These are phyloP conservation scores for Catharus bicknelli DNA, from an alignment of 2,113 vertebrate genomes.

Conservation along the genomic window DNA sequence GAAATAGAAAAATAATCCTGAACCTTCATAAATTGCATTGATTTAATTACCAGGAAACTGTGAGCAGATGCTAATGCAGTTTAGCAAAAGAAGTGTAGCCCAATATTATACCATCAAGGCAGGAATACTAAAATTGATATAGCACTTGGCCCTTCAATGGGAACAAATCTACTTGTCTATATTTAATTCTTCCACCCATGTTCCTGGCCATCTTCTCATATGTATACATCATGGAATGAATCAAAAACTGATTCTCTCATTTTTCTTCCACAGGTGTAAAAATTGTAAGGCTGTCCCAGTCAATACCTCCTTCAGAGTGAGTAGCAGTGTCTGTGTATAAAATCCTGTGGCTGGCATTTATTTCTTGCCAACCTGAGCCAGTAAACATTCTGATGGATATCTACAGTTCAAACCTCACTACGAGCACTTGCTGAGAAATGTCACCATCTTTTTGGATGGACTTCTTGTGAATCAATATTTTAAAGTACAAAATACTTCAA, in stretches of 20 bases:
- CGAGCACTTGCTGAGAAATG: not conserved
- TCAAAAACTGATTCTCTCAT: not conserved
- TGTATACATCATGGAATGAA: not conserved
- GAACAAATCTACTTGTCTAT: not conserved
- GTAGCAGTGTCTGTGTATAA: not conserved
- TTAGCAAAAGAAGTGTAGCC: not conserved
- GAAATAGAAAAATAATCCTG: not conserved
- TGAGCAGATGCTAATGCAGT: not conserved
- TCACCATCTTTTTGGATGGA: not conserved
- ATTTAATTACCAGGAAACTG: not conserved
- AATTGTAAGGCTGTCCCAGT: not conserved
- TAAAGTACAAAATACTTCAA: not conserved
- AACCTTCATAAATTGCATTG: not conserved
- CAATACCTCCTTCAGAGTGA: not conserved
- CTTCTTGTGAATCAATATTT: not conserved
- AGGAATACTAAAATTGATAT: not conserved
- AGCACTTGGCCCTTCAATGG: not conserved
- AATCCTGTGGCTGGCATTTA: not conserved
- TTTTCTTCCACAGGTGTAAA: not conserved
- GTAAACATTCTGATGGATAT: not conserved
- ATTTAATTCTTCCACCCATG: not conserved
- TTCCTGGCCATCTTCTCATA: not conserved
- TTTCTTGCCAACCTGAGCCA: not conserved
- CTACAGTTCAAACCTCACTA: not conserved
- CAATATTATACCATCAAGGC: not conserved